Percentiles rank a stretch among this genome's conserved stretches.
phyloP scores from a whole-genome alignment of 2,888 invertebrate species.

The Sialis fuliginosa region DNA sequence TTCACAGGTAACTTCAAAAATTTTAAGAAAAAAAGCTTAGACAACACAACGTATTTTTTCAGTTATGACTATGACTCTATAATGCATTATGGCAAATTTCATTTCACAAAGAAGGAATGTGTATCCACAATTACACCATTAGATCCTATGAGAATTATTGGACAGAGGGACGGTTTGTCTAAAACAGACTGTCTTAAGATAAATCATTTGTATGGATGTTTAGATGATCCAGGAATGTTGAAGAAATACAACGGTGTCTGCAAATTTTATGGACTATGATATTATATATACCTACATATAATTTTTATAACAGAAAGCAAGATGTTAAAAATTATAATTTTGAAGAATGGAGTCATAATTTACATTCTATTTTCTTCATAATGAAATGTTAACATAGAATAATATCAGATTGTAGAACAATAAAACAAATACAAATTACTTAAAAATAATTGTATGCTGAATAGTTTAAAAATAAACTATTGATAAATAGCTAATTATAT shows the following conservation, averaged over 20 bases:
- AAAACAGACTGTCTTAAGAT: conserved; percentile 49
- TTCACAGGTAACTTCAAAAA: conserved; percentile 36
- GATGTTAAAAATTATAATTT: no score
- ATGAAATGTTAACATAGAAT: no score
- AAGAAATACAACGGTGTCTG: conserved; percentile 36
- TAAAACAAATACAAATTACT: no score
- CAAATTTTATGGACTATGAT: conserved; percentile 29
- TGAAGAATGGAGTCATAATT: no score
- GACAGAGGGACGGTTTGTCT: conserved; percentile 43
- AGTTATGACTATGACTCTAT: conserved; percentile 63
- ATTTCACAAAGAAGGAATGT: conserved; percentile 41
- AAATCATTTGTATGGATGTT: conserved; percentile 46
- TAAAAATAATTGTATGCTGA: no score
- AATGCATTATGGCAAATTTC: conserved; percentile 58
- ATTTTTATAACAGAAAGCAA: no score
- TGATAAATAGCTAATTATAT: no score
- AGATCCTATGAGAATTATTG: conserved; percentile 32
- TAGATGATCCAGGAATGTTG: conserved; percentile 26
- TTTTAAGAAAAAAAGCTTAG: conserved; percentile 43
- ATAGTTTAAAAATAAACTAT: no score
- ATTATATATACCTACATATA: no score
- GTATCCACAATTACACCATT: conserved; percentile 43
- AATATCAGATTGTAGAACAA: no score
- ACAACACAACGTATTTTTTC: conserved; percentile 44
- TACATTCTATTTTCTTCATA: no score